Base-by-base conservation (phyloP, 2,113 vertebrate genomes). In the Lutjanus erythropterus region DNA sequence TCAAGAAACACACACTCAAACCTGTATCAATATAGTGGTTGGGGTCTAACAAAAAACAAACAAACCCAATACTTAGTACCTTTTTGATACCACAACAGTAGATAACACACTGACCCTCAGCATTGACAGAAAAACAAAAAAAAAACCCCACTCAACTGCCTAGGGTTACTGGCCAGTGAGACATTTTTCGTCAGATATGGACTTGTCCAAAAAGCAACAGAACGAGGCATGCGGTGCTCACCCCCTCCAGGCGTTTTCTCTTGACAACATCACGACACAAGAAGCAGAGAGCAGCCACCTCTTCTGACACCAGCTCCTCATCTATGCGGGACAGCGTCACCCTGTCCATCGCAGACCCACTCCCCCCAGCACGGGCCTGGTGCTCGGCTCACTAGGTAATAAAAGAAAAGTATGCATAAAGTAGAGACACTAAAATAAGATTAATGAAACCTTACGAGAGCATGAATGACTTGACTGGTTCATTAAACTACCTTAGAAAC, bases 201-300 rank as follows among this genome's bases (percentile, higher is more conserved):
- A 2, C 4, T 42, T 39, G 7, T 76, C 29, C 46, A 50, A n/a
- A 9, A 16, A 23, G 12, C 21, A 31, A 21, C 5, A 41, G 10
- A 7, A 25, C 2, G 2, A 18, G 23, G 3, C 12, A 10, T 19
- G 33, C 9, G 1, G 4, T 14, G 2, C 88, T 91, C 33, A 94
- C 92, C 12, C 9, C 77, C 70, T 95, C 92, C 44, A 94, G 79
- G 0, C 81, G 80, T 80, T 88, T 95, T 56, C 19, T 91, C 15
- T 55, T 66, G 52, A 96, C 29, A 0, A 92, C 15, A 60, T 95
- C 93, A 2, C 25, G 71, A 72, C 94, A 96, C 73, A 96, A 75
- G 75, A 95, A 96, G 85, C 95, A 90, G 37, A 96, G 91, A 0
- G 82, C 85, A 1, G 73, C 89, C 4, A 95, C 93, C 39, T 96